Percentiles rank a stretch among this genome's conserved stretches.
Evolutionary conservation across 2,888 invertebrate species (phyloP).

Genomic region (Mellilla xanthometata): DNA sequence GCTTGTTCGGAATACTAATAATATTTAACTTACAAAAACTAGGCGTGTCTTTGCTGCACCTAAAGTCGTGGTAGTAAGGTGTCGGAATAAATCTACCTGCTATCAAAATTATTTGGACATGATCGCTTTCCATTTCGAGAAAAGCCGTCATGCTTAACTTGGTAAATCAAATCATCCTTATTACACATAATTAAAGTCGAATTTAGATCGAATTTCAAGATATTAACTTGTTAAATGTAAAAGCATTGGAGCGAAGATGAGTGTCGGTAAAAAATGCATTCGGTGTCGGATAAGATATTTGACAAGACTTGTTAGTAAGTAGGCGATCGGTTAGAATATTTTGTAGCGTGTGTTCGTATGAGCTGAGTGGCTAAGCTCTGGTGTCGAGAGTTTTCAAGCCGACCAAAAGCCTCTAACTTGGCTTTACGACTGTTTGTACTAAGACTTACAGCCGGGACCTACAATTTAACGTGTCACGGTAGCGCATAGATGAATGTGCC

Average conservation of each 20-base stretch:
- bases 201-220: constrained; percentile 2
- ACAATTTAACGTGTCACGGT: too few species aligned
- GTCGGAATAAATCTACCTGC: background rate
- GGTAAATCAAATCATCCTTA: background rate
- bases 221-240: constrained; percentile 17
- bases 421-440: too few species aligned
- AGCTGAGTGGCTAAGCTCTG: too few species aligned
- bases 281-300: constrained; percentile 21
- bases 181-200: constrained; percentile 16
- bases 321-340: too few species aligned
- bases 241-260: constrained; percentile 30
- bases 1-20: too few species aligned
- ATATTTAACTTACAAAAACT: too few species aligned
- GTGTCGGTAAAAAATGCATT: constrained; percentile 23
- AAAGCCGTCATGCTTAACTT: background rate
- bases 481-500: too few species aligned
- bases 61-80: background rate
- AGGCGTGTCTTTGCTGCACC: too few species aligned
- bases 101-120: background rate
- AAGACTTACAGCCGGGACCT: too few species aligned
- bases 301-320: constrained; percentile 12
- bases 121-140: constrained; percentile 4
- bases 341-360: too few species aligned
- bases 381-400: too few species aligned
- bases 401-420: too few species aligned